These are phyloP conservation scores for Champsocephalus esox DNA, from an alignment of 2,797 vertebrate genomes.

Conservation along the genomic window DNA sequence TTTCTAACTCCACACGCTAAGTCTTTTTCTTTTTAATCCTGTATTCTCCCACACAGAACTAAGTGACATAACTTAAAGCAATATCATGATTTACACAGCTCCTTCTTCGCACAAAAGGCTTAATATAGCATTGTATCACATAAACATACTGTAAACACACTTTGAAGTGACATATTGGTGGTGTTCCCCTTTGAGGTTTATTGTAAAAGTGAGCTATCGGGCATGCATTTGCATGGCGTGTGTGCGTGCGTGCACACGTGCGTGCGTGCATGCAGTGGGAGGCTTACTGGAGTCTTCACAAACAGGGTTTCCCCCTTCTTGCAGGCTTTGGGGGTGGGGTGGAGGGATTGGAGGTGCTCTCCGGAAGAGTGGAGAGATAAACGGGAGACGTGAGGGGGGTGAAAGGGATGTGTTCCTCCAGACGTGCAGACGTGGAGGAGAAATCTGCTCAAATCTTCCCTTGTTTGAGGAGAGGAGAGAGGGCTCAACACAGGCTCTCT, in stretches of 20 bases:
- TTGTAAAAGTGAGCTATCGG: not conserved
- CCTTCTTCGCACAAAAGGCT: not conserved
- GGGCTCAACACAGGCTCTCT: constrained; percentile 64
- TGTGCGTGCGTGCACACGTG: constrained; percentile 5
- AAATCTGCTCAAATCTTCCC: constrained; percentile 81
- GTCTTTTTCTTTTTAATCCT: not conserved
- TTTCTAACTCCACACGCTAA: too few species aligned
- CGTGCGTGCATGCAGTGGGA: constrained; percentile 24
- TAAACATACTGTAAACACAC: not conserved
- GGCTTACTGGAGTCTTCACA: constrained; percentile 71
- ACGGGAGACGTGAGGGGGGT: constrained; percentile 73
- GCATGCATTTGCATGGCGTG: constrained; percentile 1
- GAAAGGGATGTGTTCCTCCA: constrained; percentile 77
- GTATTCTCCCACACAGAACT: not conserved
- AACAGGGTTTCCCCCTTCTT: constrained; percentile 67
- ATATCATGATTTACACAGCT: not conserved
- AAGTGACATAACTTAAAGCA: not conserved
- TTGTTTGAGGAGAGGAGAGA: constrained; percentile 77
- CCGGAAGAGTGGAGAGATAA: constrained; percentile 76
- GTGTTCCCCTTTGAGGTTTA: not conserved
- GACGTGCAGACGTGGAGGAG: constrained; percentile 70
- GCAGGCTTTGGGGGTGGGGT: constrained; percentile 66
- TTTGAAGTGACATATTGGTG: not conserved
- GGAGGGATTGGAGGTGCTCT: constrained; percentile 75
- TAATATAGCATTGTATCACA: not conserved